A percentile compares a stretch with the other conserved stretches of the same genome.
These are phyloP conservation scores for Anolis sagrei DNA, from an alignment of 2,113 vertebrate species.

Conservation along the genomic window DNA sequence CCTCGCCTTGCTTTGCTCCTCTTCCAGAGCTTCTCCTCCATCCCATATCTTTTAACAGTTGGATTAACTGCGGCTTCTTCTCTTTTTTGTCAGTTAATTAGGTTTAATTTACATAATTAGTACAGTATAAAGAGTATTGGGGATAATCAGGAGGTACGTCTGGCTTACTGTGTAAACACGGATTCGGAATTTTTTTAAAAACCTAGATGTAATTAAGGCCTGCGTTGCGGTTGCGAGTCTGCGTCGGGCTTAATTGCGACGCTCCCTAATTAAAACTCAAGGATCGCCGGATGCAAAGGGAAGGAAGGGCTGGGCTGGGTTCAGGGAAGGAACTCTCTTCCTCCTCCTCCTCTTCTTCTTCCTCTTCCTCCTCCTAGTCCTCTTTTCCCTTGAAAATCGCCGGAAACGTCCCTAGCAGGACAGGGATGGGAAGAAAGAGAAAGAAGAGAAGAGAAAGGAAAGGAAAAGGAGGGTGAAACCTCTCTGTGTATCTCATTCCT, in stretches of 20 bases:
- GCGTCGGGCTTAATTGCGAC: conserved; percentile 87
- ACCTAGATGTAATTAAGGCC: conserved; percentile 85
- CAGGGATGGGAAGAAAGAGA: too few species aligned
- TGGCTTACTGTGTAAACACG: conserved; percentile 88
- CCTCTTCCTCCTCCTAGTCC: too few species aligned
- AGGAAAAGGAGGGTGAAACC: too few species aligned
- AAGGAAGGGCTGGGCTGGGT: background rate
- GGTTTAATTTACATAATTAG: conserved; percentile 89
- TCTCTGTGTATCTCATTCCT: too few species aligned
- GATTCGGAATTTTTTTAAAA: conserved; percentile 82
- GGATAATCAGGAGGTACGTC: conserved; percentile 87
- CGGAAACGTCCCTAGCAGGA: too few species aligned
- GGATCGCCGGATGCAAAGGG: conserved; percentile 76
- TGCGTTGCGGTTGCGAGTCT: conserved; percentile 80
- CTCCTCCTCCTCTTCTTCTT: too few species aligned
- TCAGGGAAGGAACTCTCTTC: too few species aligned
- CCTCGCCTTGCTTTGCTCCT: conserved; percentile 21
- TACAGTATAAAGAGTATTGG: conserved; percentile 88
- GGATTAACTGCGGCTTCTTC: conserved; percentile 78
- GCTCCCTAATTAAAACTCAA: conserved; percentile 89
- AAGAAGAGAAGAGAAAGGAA: too few species aligned
- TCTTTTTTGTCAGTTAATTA: conserved; percentile 87
- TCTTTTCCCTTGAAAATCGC: too few species aligned
- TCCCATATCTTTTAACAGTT: conserved; percentile 80
- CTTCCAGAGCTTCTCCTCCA: conserved; percentile 31